These are phyloP conservation scores for Thalpophila matura DNA, from an alignment of 2,888 invertebrate species.

Conservation along the genomic window DNA sequence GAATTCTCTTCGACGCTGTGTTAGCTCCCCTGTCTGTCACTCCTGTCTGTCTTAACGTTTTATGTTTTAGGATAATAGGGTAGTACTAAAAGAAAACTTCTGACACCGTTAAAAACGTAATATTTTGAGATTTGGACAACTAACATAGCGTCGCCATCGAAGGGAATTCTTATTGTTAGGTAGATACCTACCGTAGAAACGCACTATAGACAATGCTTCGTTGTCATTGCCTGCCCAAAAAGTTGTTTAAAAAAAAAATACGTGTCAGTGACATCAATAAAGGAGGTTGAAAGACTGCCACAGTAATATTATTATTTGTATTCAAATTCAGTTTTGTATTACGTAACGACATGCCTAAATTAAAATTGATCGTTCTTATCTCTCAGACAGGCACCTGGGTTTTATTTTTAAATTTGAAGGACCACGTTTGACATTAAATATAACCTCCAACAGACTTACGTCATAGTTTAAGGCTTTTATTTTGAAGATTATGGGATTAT, in stretches of 20 bases:
- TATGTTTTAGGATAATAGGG: too few species aligned
- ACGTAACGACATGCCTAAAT: neutral
- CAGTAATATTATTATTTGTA: neutral
- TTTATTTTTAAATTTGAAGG: constrained; percentile 1
- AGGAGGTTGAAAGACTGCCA: neutral
- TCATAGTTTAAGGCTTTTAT: neutral
- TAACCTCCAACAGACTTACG: constrained; percentile 8
- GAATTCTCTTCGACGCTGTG: too few species aligned
- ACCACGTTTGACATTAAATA: constrained; percentile 6
- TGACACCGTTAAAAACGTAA: too few species aligned
- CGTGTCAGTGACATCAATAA: neutral
- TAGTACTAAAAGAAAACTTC: too few species aligned
- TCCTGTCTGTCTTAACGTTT: too few species aligned
- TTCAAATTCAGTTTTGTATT: neutral
- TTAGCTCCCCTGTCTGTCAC: too few species aligned
- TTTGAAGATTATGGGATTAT: neutral
- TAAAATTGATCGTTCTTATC: neutral
- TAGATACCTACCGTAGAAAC: too few species aligned
- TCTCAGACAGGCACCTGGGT: neutral
- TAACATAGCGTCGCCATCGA: too few species aligned
- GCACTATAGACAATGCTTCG: neutral
- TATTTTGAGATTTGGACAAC: too few species aligned
- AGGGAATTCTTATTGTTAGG: too few species aligned
- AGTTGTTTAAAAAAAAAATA: neutral
- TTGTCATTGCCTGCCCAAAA: neutral